Base-by-base conservation (phyloP, 1,140 invertebrate species). In the Drosophila insularis region DNA sequence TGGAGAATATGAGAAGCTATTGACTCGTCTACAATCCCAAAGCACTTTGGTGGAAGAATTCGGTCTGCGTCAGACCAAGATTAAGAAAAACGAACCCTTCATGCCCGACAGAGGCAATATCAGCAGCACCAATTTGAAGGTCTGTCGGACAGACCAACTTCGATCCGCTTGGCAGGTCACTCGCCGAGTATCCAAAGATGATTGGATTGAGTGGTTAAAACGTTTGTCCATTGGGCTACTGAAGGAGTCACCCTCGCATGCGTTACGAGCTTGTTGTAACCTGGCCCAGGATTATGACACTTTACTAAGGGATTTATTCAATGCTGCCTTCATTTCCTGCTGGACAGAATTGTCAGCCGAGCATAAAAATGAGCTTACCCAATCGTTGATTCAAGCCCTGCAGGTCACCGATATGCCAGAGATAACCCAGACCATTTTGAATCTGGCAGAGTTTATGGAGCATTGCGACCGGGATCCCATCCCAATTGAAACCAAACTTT, bases 381-480 rank as follows among this genome's bases (percentile, higher is more conserved):
- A 95, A 58, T 97, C 96, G 6, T 91, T 99, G 0, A 95, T 98
- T 80, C 95, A 98, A 91, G 98, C 98, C 0, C 91, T 99, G 0
- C 96, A 95, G 54, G 96, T 98, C 1, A 97, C 98, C 11, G 98
- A 99, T 90, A 95, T 99, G 58, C 97, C 98, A 0, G 99, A 99
- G 92, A 96, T 99, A 32, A 99, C 98, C 0, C 98, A 99, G 89
- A 98, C 98, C 0, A 97, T 99, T 67, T 93, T 99, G 2, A 99
- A 99, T 93, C 93, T 99, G 27, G 98, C 98, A 0, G 99, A 99
- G 92, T 99, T 99, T 84, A 99, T 99, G 98, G 99, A 99, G 84
- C 99, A 99, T 90, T 99, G 98, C 91, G 99, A 99, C 89, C 97
- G 97, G 68, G 98, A 98, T 13, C 97, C 98, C 0, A 92, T 99